Evolutionary conservation across 2,888 invertebrate genomes (phyloP).

Genomic region (Stenurella melanura): DNA sequence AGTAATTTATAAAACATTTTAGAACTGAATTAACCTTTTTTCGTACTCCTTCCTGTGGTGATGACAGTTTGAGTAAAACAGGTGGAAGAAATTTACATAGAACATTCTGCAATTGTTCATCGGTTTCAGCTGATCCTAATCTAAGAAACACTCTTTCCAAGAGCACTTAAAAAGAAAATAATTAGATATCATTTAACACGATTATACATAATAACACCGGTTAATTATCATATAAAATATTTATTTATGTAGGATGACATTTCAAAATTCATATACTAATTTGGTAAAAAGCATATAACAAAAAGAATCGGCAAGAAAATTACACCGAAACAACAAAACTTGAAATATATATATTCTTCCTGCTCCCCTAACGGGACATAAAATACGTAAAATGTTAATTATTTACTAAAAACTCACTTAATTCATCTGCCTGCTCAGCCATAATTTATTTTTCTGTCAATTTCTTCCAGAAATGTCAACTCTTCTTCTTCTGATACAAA

Average conservation of each 20-base stretch:
- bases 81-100: conserved; percentile 90
- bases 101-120: conserved; percentile 89
- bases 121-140: conserved; percentile 91
- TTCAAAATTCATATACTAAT: conserved; percentile 34
- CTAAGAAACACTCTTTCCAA: conserved; percentile 92
- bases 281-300: not conserved
- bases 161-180: conserved; percentile 78
- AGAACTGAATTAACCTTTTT: conserved; percentile 66
- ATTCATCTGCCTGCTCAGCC: conserved; percentile 58
- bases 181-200: not conserved
- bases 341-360: not conserved
- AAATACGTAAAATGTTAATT: not conserved
- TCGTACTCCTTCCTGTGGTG: conserved; percentile 88
- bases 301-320: not conserved
- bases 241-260: conserved; percentile 45
- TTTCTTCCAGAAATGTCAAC: not conserved
- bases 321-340: not conserved
- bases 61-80: conserved; percentile 91
- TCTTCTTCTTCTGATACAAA: conserved; percentile 12
- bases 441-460: conserved; percentile 46
- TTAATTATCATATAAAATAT: not conserved
- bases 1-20: not conserved
- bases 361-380: not conserved
- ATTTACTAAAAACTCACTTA: conserved; percentile 52
- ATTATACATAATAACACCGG: not conserved